Evolutionary conservation across 2,888 invertebrate species (phyloP), one percentile per base, ranked within the genome.

Genomic region (Drosophila multiciliata): DNA sequence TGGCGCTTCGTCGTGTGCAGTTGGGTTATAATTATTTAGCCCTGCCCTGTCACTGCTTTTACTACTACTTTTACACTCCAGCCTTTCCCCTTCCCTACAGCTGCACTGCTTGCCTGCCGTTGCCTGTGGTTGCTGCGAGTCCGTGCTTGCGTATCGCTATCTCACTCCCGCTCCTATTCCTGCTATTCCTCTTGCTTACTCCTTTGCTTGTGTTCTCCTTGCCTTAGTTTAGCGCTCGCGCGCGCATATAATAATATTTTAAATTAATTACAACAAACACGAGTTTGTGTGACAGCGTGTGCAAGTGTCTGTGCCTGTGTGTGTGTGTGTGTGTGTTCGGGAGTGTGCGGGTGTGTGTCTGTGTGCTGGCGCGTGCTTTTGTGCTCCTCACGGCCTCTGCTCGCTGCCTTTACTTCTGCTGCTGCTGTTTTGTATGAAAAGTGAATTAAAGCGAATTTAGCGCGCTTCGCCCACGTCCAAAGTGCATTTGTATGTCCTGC

Each of bases 191-290:
- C 42, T 53, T 58, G 40, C 69, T 69, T 33, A 59, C 76, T 80
- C 52, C 75, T 66, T 65, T 59, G 67, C 73, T 75, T 69, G 68
- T 73, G 75, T 77, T 58, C 65, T 77, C 58, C 65, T 82, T 70
- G 72, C 82, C 73, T 84, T 80, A 83, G 87, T 85, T 89, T 87
- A 77, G 89, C 75, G 83, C 76, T 88, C 87, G 89, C 78, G 89
- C 87, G 82, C 82, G 87, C 87, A 80, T 83, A 81, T 89, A 85
- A 90, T 91, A 90, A 90, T 91, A 91, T 91, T 91, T 91, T 91
- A 90, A 90, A 90, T 90, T 91, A 91, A 90, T 90, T 90, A 89
- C 90, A 90, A 91, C 86, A 89, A 88, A 90, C 87, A 90, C 75
- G 74, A 58, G 72, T 60, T 64, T 52, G 55, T 62, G 68, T 67